Conservation (phyloP, 2,888 invertebrate species). For the Gryllus longicercus region DNA sequence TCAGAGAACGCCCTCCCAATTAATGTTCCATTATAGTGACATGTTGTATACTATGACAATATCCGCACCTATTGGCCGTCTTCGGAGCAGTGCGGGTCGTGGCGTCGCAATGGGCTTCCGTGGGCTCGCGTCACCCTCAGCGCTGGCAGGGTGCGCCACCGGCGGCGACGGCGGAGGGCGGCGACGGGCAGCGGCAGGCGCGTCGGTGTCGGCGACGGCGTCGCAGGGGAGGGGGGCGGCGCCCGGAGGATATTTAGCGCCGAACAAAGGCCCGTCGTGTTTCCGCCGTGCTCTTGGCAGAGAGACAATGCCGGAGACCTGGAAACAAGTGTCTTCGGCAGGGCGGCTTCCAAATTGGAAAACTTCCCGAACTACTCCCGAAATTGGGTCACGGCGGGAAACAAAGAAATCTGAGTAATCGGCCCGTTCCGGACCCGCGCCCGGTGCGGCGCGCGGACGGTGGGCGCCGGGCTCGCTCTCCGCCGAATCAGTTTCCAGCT, state of each 20-base stretch:
- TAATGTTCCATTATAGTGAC: no score
- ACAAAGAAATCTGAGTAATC: constrained; percentile 8
- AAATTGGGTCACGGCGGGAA: constrained; percentile 1
- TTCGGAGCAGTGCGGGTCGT: no score
- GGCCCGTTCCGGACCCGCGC: not conserved
- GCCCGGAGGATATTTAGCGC: not conserved
- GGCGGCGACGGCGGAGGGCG: not conserved
- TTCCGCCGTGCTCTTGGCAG: constrained; percentile 17
- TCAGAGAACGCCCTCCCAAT: no score
- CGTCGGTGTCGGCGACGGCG: not conserved
- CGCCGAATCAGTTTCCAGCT: no score
- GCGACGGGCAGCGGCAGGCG: not conserved
- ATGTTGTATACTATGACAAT: no score
- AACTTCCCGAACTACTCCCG: constrained; percentile 2
- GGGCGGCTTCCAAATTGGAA: constrained; percentile 9
- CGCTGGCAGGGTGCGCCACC: not conserved
- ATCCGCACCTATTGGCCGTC: no score
- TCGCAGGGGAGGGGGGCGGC: not conserved
- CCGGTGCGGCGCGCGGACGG: no score
- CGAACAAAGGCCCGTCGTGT: not conserved
- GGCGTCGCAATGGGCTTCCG: no score
- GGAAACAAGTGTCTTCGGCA: constrained; percentile 17
- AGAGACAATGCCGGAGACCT: not conserved
- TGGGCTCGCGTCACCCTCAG: no score
- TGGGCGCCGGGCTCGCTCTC: no score